Conservation (phyloP, 2,113 vertebrate genomes). For the Hiodon alosoides region DNA sequence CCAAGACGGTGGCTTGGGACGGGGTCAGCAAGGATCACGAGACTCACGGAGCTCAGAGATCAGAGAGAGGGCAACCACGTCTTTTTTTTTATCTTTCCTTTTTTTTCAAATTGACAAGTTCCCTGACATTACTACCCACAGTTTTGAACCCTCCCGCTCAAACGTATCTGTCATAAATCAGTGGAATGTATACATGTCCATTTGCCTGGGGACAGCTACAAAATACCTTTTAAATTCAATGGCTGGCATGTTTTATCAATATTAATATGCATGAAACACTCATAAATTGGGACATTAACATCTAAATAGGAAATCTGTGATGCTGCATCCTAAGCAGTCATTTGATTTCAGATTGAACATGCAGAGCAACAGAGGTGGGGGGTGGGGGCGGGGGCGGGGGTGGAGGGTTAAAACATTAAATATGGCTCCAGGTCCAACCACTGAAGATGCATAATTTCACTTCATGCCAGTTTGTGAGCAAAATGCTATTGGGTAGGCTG, state of each 20-base stretch:
- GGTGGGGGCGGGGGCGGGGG: neutral
- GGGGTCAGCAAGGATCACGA: neutral
- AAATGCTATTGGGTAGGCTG: too few relatives aligned
- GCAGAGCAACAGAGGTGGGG: neutral
- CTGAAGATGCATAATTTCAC: neutral
- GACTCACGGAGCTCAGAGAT: neutral
- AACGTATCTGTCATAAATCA: neutral
- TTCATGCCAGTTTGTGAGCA: neutral
- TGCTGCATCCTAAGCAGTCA: neutral
- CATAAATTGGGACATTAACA: too few relatives aligned
- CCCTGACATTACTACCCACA: too few relatives aligned
- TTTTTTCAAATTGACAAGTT: neutral
- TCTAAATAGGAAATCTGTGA: neutral
- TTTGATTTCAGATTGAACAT: neutral
- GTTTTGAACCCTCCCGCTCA: neutral
- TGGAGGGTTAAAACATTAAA: neutral
- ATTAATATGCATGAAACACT: neutral
- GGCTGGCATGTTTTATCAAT: neutral
- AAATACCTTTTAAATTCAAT: slow-evolving; percentile 4
- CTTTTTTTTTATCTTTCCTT: neutral
- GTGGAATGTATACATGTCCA: neutral
- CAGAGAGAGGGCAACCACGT: too few relatives aligned
- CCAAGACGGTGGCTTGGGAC: neutral
- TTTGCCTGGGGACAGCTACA: neutral
- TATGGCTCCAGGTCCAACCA: neutral